Evolutionary conservation across 2,888 invertebrate species (phyloP), one percentile per base, ranked within the genome.

Genomic region (Ochlodes sylvanus): DNA sequence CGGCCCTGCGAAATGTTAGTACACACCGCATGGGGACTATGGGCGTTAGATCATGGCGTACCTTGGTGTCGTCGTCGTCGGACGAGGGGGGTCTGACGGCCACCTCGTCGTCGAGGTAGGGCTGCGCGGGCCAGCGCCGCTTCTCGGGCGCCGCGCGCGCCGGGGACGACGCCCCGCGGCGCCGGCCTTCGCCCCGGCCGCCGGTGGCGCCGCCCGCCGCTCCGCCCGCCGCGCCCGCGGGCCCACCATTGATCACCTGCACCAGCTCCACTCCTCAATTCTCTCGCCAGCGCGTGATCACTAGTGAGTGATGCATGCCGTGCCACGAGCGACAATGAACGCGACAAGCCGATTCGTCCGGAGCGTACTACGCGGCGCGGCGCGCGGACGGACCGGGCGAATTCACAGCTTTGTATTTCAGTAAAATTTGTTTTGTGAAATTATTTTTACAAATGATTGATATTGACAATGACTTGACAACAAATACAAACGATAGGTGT

Each of bases 41-140:
- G 73, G 72, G 70, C 71, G 72, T 72, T 72, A 75, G 70, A 76
- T 27, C 27, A 27, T 72, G 71, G 76, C 71, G 75, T 83, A 91
- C 92, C 92, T 92, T 92, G 70, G 89, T 89, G 70, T 90, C 90
- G 68, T 83, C 82, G 71, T 90, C 92, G 75, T 89, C 90, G 19
- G 84, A 83, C 63, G 86, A 85, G 44, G 88, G 85, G 38, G 88
- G 80, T 10, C 84, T 71, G 63, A 84, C 76, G 42, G 86, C 77
- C 64, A 77, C 75, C 68, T 81, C 82, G 72, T 83, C 84, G 63
- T 80, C 79, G 74, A 80, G 79, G 76, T 86, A 85, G 73, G 87
- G 81, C 75, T 79, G 84, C 74, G 88, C 89, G 41, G 89, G 96
- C 97, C 96, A 96, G 89, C 97, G 96, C 79, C 97, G 94, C 90